These are phyloP conservation scores for Indicator maculatus DNA, from an alignment of 2,113 vertebrate genomes.

Conservation along the genomic window DNA sequence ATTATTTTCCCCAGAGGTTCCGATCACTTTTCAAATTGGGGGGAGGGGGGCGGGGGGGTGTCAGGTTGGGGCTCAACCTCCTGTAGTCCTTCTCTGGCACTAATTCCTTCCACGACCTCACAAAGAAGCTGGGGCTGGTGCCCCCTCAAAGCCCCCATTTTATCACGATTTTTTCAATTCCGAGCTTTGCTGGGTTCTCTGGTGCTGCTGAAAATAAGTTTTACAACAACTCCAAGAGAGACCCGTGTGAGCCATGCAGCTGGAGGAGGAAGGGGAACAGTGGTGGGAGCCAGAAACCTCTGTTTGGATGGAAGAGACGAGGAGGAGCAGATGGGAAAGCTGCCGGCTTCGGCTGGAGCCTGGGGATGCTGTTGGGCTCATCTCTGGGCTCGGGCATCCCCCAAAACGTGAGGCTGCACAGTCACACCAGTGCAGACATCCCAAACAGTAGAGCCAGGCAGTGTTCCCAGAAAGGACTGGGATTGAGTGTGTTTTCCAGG, in stretches of 20 bases:
- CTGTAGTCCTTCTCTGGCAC: not conserved
- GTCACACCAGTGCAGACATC: accelerated
- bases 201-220: not conserved
- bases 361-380: not conserved
- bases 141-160: accelerated
- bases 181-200: not conserved
- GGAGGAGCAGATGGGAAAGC: not conserved
- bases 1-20: not conserved
- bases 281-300: not conserved
- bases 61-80: not conserved
- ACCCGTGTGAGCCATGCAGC: not conserved
- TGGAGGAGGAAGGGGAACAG: not conserved
- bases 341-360: accelerated
- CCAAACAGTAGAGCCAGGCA: accelerated
- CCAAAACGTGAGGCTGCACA: accelerated
- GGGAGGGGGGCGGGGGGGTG: too few species aligned
- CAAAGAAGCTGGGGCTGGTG: not conserved
- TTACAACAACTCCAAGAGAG: not conserved
- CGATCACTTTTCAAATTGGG: not conserved
- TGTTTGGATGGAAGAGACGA: not conserved
- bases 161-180: not conserved
- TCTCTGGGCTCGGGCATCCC: not conserved
- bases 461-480: not conserved
- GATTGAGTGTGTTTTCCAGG: not conserved
- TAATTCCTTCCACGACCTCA: not conserved